phyloP scores from a whole-genome alignment of 2,113 vertebrate genomes.

The Polypterus bichir region DNA sequence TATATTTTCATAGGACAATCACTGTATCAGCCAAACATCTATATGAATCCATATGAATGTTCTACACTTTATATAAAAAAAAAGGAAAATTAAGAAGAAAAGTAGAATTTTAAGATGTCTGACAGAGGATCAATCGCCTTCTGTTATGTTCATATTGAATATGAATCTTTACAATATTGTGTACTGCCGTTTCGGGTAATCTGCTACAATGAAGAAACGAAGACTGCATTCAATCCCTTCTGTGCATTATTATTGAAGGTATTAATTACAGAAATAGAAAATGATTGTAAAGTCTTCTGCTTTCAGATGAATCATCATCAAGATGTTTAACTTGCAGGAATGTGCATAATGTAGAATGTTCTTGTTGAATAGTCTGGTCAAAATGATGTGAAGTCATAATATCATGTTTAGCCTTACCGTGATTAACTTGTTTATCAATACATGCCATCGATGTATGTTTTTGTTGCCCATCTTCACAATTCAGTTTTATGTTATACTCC shows the following conservation, averaged over 20 bases:
- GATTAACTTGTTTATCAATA: no score
- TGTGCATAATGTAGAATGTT: no score
- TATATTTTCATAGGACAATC: slow-evolving; percentile 9
- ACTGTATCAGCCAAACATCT: slow-evolving; percentile 2
- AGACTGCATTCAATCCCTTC: no score
- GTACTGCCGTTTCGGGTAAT: slow-evolving; percentile 7
- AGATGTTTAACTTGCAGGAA: no score
- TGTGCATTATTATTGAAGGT: slow-evolving; percentile 12
- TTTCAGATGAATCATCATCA: no score
- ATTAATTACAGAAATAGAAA: slow-evolving; percentile 27
- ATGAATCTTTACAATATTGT: neutral
- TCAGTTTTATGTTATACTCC: no score
- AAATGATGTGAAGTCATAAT: no score
- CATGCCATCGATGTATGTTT: no score
- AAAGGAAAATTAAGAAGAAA: neutral
- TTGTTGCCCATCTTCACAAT: no score
- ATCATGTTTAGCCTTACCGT: no score
- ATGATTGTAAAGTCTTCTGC: slow-evolving; percentile 13
- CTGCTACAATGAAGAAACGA: neutral
- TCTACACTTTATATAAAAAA: neutral
- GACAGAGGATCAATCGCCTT: neutral
- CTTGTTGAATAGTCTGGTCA: no score
- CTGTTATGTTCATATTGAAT: neutral
- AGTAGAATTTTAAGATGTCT: neutral
- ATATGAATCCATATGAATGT: neutral